Conservation (phyloP, 2,888 invertebrate genomes). For the Eugnorisma glareosa region DNA sequence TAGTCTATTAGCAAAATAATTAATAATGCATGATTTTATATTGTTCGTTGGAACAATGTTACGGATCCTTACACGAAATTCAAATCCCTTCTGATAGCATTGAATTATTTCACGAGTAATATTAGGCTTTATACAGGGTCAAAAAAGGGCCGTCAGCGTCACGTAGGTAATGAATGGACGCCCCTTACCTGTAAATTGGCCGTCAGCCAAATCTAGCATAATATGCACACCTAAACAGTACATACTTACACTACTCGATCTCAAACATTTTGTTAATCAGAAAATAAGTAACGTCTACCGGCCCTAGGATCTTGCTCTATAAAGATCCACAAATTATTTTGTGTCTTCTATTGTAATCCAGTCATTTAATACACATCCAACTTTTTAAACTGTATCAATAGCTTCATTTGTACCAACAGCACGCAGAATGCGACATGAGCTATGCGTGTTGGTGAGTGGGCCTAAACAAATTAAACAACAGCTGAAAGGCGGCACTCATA, state of each 20-base stretch:
- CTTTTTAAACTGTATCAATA: background rate
- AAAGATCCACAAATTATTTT: background rate
- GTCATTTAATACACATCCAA: slow-evolving; percentile 2
- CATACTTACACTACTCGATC: no score
- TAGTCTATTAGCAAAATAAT: slow-evolving; percentile 16
- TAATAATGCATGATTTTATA: slow-evolving; percentile 44
- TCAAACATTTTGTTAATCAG: no score
- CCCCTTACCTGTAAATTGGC: background rate
- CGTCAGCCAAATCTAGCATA: background rate
- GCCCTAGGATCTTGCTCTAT: background rate
- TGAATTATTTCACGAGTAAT: slow-evolving; percentile 34
- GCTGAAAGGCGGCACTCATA: background rate
- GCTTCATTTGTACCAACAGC: background rate
- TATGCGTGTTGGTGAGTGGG: background rate
- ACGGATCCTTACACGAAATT: slow-evolving; percentile 3
- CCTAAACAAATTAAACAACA: slow-evolving; percentile 4
- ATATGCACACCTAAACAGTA: background rate
- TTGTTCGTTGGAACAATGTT: slow-evolving; percentile 40
- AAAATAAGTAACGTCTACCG: no score
- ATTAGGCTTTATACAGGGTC: background rate
- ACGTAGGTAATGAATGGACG: no score
- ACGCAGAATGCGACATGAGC: background rate
- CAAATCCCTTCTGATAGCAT: slow-evolving; percentile 26
- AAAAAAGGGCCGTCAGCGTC: background rate
- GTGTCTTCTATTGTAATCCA: background rate